A percentile compares a stretch with the other conserved stretches of the same genome.
Evolutionary conservation across 2,888 invertebrate species (phyloP).

Genomic region (Cynaeus angustus): DNA sequence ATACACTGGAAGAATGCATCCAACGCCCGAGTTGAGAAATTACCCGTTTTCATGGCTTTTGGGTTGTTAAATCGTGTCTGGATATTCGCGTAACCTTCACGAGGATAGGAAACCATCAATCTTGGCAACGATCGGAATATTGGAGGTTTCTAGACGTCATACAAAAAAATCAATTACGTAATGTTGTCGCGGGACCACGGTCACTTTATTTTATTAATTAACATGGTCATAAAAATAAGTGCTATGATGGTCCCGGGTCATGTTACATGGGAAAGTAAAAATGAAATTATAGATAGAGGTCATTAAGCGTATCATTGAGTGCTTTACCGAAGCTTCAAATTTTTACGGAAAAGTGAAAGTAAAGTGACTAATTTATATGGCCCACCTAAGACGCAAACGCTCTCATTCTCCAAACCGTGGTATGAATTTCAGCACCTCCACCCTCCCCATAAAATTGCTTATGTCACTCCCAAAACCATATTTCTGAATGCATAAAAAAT

Average conservation of each 20-base stretch:
- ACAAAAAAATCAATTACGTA: conserved; percentile 19
- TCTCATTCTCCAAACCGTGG: not conserved
- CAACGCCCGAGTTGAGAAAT: not conserved
- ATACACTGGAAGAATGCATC: conserved; percentile 27
- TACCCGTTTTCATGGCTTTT: conserved; percentile 6
- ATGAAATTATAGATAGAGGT: conserved; percentile 5
- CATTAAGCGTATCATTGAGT: not conserved
- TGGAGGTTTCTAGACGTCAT: no score
- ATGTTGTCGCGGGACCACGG: no score
- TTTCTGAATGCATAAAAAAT: not conserved
- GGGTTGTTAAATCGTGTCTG: conserved; percentile 14
- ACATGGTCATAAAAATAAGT: not conserved
- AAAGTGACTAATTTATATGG: no score
- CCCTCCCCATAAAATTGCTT: not conserved
- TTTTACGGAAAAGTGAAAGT: no score
- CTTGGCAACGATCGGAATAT: not conserved
- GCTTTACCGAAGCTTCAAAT: no score
- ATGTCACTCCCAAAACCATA: no score
- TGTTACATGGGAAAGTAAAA: not conserved
- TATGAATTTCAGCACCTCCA: not conserved
- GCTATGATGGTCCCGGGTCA: not conserved
- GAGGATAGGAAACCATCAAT: conserved; percentile 22
- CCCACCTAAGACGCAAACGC: no score
- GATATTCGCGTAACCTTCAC: conserved; percentile 11
- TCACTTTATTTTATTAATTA: not conserved